Base-by-base conservation (phyloP, 2,888 invertebrate species). In the Metalampra italica region DNA sequence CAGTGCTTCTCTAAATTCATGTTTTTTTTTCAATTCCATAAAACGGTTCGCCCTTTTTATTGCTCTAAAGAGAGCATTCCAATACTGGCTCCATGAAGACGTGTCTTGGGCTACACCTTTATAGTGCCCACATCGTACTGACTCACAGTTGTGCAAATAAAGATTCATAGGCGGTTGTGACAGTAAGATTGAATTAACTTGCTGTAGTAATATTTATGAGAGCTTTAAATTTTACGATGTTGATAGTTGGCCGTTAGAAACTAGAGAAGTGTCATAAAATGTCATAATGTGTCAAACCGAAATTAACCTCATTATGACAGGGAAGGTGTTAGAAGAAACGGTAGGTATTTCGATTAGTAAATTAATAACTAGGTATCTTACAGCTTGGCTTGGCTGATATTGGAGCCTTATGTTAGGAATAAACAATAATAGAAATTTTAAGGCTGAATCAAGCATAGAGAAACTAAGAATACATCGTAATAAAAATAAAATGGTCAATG, bases 91-190 rank as follows among this genome's bases (percentile, higher is more conserved):
- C 32, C n/a, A 22, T 49, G 22, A 22, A 22, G 22, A 22, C 22
- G 2, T 22, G 22, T 5, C 22, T 3, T 3, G 5, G 5, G 22
- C 22, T 22, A 22, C 22, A 22, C 5, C 22, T 22, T 5, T 22
- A n/a, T n/a, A 58, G 54, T 59, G 56, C 62, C 64, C 64, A 64
- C 64, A 60, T 54, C 49, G 43, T 45, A 49, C 56, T 66, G 66
- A 66, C 53, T 66, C 65, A 66, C 48, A 51, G 48, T 64, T 64
- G 59, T 59, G 64, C 59, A 64, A 64, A 62, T 58, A 46, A 29
- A 46, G n/a, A 30, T 15, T 41, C 38, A 29, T 39, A 48, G 48
- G 37, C 46, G 46, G 40, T 15, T 43, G 47, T 51, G 52, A 52
- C 48, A 48, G 36, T 43, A 39, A 9, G 29, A 43, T 47, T 41